Conservation (phyloP, 2,888 invertebrate species). For the Onchidella celtica region DNA sequence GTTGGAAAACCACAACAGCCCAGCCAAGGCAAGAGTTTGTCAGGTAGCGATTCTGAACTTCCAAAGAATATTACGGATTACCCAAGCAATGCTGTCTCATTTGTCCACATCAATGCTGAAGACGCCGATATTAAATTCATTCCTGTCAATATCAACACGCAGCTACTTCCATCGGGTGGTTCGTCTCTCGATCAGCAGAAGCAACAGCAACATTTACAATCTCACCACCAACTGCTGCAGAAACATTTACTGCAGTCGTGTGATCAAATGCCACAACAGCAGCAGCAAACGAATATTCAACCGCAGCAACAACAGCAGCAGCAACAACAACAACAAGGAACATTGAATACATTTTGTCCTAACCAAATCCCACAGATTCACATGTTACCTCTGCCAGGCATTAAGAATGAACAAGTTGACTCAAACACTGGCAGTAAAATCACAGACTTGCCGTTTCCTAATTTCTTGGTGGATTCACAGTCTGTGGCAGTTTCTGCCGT, state of each 20-base stretch:
- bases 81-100: not conserved
- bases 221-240: not conserved
- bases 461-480: constrained; percentile 29
- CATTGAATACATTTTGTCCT: not conserved
- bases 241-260: not conserved
- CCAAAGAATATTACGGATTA: not conserved
- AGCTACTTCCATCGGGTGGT: not conserved
- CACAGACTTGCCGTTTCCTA: not conserved
- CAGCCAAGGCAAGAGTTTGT: not conserved
- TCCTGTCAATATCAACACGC: constrained; percentile 7
- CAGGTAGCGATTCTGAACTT: not conserved
- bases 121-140: constrained; percentile 20
- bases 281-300: too few relatives aligned
- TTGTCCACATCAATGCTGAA: constrained; percentile 10
- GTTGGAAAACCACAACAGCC: too few relatives aligned
- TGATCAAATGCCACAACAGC: too few relatives aligned
- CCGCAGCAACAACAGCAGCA: not conserved
- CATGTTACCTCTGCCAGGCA: constrained; percentile 10
- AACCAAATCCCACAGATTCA: not conserved
- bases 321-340: not conserved
- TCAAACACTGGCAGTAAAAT: not conserved
- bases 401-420: not conserved
- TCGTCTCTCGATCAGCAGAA: not conserved
- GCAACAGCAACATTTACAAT: not conserved
- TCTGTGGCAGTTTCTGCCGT: not conserved